Evolutionary conservation across 2,888 invertebrate species (phyloP).

Genomic region (Bursaphelenchus okinawaensis): DNA sequence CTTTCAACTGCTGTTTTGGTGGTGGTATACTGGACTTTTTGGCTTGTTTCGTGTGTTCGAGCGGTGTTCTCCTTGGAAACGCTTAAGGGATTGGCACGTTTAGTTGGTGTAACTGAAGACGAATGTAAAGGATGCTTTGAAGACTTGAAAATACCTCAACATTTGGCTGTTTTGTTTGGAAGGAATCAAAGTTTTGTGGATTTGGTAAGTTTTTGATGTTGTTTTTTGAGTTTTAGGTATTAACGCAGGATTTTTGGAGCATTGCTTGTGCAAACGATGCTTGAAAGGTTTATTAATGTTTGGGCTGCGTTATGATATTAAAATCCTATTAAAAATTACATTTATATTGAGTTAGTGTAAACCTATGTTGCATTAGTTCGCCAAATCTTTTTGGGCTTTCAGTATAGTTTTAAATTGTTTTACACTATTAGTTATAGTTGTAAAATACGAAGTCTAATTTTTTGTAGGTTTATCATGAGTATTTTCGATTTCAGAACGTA

Average conservation of each 20-base stretch:
- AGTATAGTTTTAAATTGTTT: too few relatives aligned
- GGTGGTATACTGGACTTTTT: neutral
- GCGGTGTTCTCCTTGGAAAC: neutral
- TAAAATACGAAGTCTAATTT: too few relatives aligned
- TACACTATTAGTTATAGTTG: too few relatives aligned
- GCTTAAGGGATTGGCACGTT: neutral
- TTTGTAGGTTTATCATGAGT: neutral
- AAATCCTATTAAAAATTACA: too few relatives aligned
- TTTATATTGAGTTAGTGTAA: too few relatives aligned
- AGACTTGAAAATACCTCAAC: conserved; percentile 4
- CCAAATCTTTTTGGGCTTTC: too few relatives aligned
- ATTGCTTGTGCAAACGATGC: too few relatives aligned
- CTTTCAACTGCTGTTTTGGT: neutral
- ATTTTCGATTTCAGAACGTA: neutral
- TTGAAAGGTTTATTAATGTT: too few relatives aligned
- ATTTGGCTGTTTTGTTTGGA: conserved; percentile 8
- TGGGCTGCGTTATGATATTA: too few relatives aligned
- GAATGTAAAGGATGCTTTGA: neutral
- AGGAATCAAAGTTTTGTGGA: neutral
- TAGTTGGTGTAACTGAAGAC: neutral
- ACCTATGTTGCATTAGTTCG: too few relatives aligned
- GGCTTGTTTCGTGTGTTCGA: neutral
- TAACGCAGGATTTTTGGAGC: too few relatives aligned
- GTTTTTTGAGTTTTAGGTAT: neutral
- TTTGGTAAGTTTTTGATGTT: neutral